phyloP scores from a whole-genome alignment of 2,888 invertebrate genomes.

The Acrobasis suavella region DNA sequence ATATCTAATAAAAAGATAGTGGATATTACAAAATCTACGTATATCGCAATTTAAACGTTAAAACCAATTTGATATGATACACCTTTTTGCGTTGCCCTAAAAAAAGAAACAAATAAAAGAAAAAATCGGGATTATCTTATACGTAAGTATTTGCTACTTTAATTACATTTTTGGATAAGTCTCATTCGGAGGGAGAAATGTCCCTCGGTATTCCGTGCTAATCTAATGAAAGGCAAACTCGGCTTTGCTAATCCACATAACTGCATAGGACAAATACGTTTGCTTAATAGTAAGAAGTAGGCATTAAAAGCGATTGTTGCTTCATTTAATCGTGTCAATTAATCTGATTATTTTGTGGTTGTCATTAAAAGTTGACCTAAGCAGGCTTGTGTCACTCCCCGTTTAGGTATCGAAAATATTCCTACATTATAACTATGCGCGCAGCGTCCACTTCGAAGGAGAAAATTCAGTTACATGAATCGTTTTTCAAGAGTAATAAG shows the following conservation, averaged over 20 bases:
- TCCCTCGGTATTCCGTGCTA: constrained; percentile 45
- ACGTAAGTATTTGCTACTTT: background rate
- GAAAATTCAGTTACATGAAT: too few species aligned
- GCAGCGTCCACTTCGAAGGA: too few species aligned
- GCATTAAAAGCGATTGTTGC: constrained; percentile 70
- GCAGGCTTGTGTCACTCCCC: too few species aligned
- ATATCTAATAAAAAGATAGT: too few species aligned
- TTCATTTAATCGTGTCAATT: constrained; percentile 78
- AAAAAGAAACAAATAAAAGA: background rate
- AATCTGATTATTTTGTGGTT: constrained; percentile 71
- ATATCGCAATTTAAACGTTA: too few species aligned
- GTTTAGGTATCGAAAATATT: too few species aligned
- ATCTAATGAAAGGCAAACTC: constrained; percentile 50
- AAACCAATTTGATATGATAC: too few species aligned
- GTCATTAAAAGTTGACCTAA: constrained; percentile 82
- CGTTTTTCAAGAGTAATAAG: too few species aligned
- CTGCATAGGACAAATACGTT: constrained; percentile 70
- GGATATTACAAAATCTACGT: too few species aligned
- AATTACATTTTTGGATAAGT: constrained; percentile 29
- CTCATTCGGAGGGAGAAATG: constrained; percentile 46
- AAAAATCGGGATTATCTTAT: background rate
- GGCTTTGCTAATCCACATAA: constrained; percentile 62
- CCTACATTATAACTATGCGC: too few species aligned
- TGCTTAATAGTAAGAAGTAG: constrained; percentile 70
- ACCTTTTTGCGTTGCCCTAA: too few species aligned